Percentiles rank a stretch among this genome's conserved stretches.
Conservation (phyloP, 1,140 invertebrate species). For the Drosophila baimaii region DNA sequence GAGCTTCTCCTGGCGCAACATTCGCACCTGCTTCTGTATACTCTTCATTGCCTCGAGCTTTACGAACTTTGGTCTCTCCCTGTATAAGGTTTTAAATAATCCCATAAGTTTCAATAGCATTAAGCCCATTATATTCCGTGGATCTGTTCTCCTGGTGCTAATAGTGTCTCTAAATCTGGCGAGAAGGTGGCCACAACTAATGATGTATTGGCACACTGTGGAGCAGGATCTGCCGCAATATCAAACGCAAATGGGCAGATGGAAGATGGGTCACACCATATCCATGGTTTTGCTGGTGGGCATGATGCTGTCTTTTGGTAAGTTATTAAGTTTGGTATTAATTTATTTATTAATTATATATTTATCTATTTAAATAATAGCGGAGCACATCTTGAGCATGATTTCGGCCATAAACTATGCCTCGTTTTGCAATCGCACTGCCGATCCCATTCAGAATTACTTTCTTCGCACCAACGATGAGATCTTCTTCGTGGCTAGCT, state of each 20-base stretch:
- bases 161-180: slow-evolving; percentile 64
- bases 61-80: slow-evolving; percentile 47
- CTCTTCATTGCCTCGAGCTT: slow-evolving; percentile 51
- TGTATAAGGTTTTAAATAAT: slow-evolving; percentile 63
- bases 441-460: slow-evolving; percentile 73
- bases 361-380: slow-evolving; percentile 16
- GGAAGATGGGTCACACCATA: slow-evolving; percentile 67
- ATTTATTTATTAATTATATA: neutral
- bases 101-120: slow-evolving; percentile 75
- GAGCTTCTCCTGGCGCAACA: slow-evolving; percentile 71
- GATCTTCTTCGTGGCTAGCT: slow-evolving; percentile 64
- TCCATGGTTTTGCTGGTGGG: slow-evolving; percentile 73
- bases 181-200: slow-evolving; percentile 76
- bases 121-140: slow-evolving; percentile 76
- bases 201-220: slow-evolving; percentile 70
- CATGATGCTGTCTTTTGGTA: slow-evolving; percentile 77
- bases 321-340: neutral
- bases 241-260: slow-evolving; percentile 61
- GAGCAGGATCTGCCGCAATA: slow-evolving; percentile 73
- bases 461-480: slow-evolving; percentile 71
- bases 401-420: slow-evolving; percentile 70
- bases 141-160: slow-evolving; percentile 57
- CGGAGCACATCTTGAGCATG: slow-evolving; percentile 76
- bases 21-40: slow-evolving; percentile 64
- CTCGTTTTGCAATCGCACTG: slow-evolving; percentile 60